A percentile compares a stretch with the other conserved stretches of the same genome.
These are phyloP conservation scores for Tokudaia muenninki DNA, from an alignment of 2,797 vertebrate genomes.

Conservation along the genomic window DNA sequence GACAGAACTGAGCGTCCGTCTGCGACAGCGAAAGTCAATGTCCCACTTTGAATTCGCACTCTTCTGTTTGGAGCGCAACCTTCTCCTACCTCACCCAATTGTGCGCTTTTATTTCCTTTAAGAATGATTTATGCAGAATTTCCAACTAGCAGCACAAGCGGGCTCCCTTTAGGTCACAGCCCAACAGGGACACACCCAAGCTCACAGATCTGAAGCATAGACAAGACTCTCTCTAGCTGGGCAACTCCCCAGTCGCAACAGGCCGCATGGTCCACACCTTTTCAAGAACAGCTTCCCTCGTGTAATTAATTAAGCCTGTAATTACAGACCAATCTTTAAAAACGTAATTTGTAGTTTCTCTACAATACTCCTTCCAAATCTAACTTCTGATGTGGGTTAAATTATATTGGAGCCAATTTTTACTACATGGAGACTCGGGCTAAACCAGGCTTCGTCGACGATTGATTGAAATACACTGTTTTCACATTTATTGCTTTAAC, in stretches of 20 bases:
- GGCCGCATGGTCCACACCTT: constrained; percentile 29
- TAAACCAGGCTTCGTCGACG: not conserved
- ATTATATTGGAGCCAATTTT: constrained; percentile 74
- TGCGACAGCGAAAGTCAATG: not conserved
- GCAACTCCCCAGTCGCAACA: not conserved
- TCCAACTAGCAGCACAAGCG: not conserved
- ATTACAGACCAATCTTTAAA: constrained; percentile 75
- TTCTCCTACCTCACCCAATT: not conserved
- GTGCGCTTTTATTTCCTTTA: not conserved
- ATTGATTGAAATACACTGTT: constrained; percentile 37
- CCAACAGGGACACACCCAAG: not conserved
- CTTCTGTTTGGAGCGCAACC: not conserved
- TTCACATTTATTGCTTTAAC: not conserved
- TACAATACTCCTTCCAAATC: constrained; percentile 24
- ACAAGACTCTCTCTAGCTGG: not conserved
- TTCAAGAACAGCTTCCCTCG: constrained; percentile 49
- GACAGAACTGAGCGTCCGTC: not conserved
- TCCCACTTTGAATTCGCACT: not conserved
- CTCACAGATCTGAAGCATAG: accelerated
- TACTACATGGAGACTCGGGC: constrained; percentile 63
- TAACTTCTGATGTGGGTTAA: constrained; percentile 72
- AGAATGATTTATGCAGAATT: not conserved
- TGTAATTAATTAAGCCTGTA: constrained; percentile 77
- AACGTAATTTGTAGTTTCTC: constrained; percentile 74
- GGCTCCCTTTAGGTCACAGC: not conserved